A percentile compares a stretch with the other conserved stretches of the same genome.
These are phyloP conservation scores for Drosophila yakuba DNA, from an alignment of 1,140 invertebrate genomes.

Conservation along the genomic window DNA sequence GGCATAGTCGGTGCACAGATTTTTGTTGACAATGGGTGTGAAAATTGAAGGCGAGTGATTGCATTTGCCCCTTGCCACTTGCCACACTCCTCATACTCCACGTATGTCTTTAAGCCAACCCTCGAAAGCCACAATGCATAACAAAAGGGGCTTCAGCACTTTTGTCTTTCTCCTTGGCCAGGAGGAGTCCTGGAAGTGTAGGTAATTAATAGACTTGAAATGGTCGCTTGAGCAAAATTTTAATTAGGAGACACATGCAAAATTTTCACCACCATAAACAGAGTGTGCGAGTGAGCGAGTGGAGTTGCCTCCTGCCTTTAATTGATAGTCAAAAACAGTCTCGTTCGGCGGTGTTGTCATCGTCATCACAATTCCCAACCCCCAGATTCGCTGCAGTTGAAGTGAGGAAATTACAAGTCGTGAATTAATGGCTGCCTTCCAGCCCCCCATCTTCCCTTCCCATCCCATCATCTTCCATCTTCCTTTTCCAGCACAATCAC, in stretches of 20 bases:
- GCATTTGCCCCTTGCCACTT: slow-evolving; percentile 55
- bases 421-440: slow-evolving; percentile 72
- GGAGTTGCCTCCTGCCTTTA: slow-evolving; percentile 52
- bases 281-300: not conserved
- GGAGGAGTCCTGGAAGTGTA: slow-evolving; percentile 41
- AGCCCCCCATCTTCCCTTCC: not conserved
- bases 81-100: slow-evolving; percentile 2
- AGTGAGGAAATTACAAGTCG: slow-evolving; percentile 84
- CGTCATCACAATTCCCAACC: slow-evolving; percentile 28
- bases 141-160: slow-evolving; percentile 43
- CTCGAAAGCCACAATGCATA: slow-evolving; percentile 29
- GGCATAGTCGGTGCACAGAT: slow-evolving; percentile 63
- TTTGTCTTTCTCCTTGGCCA: slow-evolving; percentile 37
- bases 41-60: slow-evolving; percentile 83
- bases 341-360: slow-evolving; percentile 39
- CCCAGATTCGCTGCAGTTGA: slow-evolving; percentile 45
- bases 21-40: slow-evolving; percentile 82
- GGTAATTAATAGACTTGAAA: slow-evolving; percentile 83
- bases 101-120: not conserved
- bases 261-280: slow-evolving; percentile 32
- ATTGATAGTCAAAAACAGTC: slow-evolving; percentile 75
- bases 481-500: slow-evolving; percentile 11
- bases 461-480: not conserved
- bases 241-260: slow-evolving; percentile 81
- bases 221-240: slow-evolving; percentile 77